phyloP scores from a whole-genome alignment of 2,888 invertebrate genomes.

The Tetramorium bicarinatum region DNA sequence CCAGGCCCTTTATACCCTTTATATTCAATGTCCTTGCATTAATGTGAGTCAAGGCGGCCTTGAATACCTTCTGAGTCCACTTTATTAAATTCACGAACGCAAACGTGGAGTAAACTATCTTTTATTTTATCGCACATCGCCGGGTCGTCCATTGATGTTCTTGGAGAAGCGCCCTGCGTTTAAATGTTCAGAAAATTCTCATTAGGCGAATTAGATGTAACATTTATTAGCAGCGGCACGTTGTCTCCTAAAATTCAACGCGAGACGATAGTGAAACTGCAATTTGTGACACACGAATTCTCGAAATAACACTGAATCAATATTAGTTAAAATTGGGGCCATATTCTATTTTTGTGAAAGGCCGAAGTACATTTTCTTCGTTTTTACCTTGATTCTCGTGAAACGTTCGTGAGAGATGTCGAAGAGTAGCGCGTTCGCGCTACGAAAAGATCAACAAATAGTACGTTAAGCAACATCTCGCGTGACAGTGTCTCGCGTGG shows the following conservation, averaged over 20 bases:
- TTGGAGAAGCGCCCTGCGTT: neutral
- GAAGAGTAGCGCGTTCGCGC: neutral
- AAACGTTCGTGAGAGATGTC: neutral
- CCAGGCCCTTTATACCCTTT: conserved; percentile 80
- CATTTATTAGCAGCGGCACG: neutral
- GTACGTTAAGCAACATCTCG: conserved; percentile 7
- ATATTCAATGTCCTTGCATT: conserved; percentile 50
- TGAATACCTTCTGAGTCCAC: neutral
- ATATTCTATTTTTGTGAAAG: conserved; percentile 28
- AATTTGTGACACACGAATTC: neutral
- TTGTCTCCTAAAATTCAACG: neutral
- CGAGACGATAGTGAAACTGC: neutral
- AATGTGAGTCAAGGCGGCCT: neutral
- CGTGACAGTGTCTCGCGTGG: neutral
- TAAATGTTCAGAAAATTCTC: neutral
- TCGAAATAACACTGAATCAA: neutral
- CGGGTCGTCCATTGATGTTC: neutral
- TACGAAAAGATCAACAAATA: neutral
- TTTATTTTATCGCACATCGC: neutral
- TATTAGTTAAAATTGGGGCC: neutral
- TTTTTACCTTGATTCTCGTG: neutral
- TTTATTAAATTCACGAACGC: neutral
- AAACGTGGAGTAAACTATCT: neutral
- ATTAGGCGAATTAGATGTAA: neutral
- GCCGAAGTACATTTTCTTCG: neutral